A percentile compares a stretch with the other conserved stretches of the same genome.
Conservation (phyloP, 2,113 vertebrate species). For the Rutilus rutilus region DNA sequence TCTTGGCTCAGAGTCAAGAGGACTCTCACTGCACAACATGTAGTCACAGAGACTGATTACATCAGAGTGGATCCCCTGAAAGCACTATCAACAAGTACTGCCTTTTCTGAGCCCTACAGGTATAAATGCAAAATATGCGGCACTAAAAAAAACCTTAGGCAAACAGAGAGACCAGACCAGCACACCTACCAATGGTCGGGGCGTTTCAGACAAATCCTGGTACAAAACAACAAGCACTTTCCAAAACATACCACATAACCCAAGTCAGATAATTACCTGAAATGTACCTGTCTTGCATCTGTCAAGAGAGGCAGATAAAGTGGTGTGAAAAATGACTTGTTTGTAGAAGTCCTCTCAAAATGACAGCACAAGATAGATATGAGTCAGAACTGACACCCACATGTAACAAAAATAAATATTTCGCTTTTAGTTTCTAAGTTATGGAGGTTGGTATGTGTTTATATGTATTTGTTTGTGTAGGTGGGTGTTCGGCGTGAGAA, state of each 20-base stretch:
- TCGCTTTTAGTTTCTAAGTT: neutral
- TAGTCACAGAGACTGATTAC: conserved; percentile 57
- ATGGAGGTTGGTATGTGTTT: neutral
- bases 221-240: conserved; percentile 44
- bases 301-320: conserved; percentile 58
- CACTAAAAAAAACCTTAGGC: conserved; percentile 64
- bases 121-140: conserved; percentile 53
- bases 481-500: conserved; percentile 17
- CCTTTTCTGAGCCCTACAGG: conserved; percentile 61
- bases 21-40: conserved; percentile 24
- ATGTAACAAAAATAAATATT: conserved; percentile 42
- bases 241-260: conserved; percentile 59
- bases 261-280: conserved; percentile 60
- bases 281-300: conserved; percentile 61
- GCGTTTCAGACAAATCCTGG: conserved; percentile 59
- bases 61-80: conserved; percentile 57
- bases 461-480: conserved; percentile 35
- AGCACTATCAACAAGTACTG: conserved; percentile 48
- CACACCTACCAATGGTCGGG: conserved; percentile 46
- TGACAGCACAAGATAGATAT: conserved; percentile 49
- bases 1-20: conserved; percentile 46
- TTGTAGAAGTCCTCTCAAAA: conserved; percentile 62
- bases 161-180: conserved; percentile 62
- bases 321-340: conserved; percentile 64
- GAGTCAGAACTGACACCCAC: conserved; percentile 46